These are phyloP conservation scores for Poicephalus gulielmi DNA, from an alignment of 2,113 vertebrate species.

Conservation along the genomic window DNA sequence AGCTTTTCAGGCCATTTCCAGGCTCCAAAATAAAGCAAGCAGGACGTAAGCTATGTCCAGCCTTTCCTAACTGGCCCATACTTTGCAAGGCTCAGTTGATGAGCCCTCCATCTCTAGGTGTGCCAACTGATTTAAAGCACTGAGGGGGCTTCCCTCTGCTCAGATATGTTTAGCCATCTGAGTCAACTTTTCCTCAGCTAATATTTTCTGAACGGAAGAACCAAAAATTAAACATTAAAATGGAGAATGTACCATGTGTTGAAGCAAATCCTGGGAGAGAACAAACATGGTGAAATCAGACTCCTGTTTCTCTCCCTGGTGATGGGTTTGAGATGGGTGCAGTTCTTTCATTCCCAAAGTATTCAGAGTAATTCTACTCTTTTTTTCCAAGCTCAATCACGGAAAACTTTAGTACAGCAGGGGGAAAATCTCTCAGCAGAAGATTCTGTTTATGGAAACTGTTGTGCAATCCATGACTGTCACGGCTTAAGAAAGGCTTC, in stretches of 20 bases:
- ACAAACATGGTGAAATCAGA: not conserved
- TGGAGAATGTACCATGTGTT: not conserved
- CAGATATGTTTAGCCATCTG: not conserved
- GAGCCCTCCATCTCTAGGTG: not conserved
- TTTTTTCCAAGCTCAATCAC: not conserved
- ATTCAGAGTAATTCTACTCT: not conserved
- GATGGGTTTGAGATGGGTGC: not conserved
- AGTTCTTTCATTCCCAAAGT: not conserved
- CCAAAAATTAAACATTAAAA: not conserved
- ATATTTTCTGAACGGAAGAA: not conserved
- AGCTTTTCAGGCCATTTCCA: not conserved
- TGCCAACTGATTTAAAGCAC: not conserved
- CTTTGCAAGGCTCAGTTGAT: fast-evolving
- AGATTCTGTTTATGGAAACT: not conserved
- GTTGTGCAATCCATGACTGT: not conserved
- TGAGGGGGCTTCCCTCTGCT: not conserved
- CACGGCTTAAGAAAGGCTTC: not conserved
- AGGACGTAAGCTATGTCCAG: not conserved
- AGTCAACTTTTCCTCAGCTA: not conserved
- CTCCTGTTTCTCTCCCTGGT: not conserved
- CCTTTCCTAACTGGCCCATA: not conserved
- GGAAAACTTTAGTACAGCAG: not conserved
- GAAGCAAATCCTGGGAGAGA: not conserved
- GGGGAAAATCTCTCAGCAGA: not conserved
- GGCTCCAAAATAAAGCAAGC: not conserved